Evolutionary conservation across 2,113 vertebrate genomes (phyloP), one percentile per base, ranked within the genome.

Genomic region (Eretmochelys imbricata): DNA sequence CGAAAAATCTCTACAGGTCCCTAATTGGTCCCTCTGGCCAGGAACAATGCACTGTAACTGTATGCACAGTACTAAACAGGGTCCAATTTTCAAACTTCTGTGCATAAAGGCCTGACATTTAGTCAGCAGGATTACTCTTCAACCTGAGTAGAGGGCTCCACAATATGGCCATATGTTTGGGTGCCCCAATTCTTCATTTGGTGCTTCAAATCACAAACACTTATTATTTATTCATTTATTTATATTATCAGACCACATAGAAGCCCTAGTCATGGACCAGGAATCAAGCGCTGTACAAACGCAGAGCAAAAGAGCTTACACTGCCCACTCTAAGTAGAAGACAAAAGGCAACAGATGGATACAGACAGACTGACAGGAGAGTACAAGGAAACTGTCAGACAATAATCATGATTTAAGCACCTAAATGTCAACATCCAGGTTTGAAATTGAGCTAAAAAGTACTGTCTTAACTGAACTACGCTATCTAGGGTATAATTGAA

Each of bases 141-240:
- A 78, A 25, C 24, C 6, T 48, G 24, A 10, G 87, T 38, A 91
- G 65, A 83, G 84, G 25, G 22, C 76, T 31, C 27, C 6, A 69
- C 20, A 80, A 51, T 24, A 84, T 8, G 13, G 50, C 80, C 2
- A 2, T 8, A 6, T 53, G 10, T n/a, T 10, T 20, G 69, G 16
- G 2, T 0, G 0, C 5, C 25, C n/a, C 22, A 38, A 5, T 82
- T 29, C 29, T n/a, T 31, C 42, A 84, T 25, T 24, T 83, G 51
- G 82, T 50, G 57, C 69, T 46, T 76, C 38, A 88, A 69, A 69
- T 49, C 54, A 55, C 14, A 42, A 57, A 80, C 35, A 65, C 80
- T 82, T 24, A 0, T 50, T 42, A 12, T 79, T n/a, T n/a, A 17
- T n/a, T 69, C n/a, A 7, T 62, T 31, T 54, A 54, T 42, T 69